Evolutionary conservation across 2,113 vertebrate species (phyloP), one percentile per base, ranked within the genome.

Genomic region (Psilopogon haemacephalus): DNA sequence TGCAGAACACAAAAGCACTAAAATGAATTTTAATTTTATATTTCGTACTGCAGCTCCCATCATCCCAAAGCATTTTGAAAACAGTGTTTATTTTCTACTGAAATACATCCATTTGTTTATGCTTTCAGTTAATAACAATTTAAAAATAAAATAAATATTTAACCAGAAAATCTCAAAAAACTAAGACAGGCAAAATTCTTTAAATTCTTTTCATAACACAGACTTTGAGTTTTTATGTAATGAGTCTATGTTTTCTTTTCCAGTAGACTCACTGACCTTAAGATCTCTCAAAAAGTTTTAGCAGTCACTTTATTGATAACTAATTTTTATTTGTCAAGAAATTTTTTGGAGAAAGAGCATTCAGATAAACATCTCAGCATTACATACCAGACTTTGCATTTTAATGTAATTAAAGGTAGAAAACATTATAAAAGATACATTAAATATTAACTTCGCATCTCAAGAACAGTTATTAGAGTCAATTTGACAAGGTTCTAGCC

Each of bases 181-280:
- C 26, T 54, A 55, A 60, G 15, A 42, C 12, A 64, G 6, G 27
- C 4, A 40, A 62, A 30, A n/a, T 9, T 55, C 4, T 67, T 65
- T 37, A 63, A 56, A 64, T 52, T 23, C 38, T 6, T 24, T 68
- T 42, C 23, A 42, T 15, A 14, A 69, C 28, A 55, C 52, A 77
- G 70, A 5, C 8, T 30, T 6, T 4, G 19, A 48, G 24, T 48
- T 35, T 68, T 56, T 32, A 38, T 35, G 28, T 56, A 67, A 35
- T 18, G 78, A 46, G 16, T n/a, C 19, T 79, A 33, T 30, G 65
- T 4, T 28, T 26, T 67, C 11, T 37, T 63, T 52, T 75, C 35
- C 58, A 73, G 70, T n/a, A 33, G 30, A 79, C 5, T 3, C 26
- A 60, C 8, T 0, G 0, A 74, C n/a, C 11, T 2, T 6, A 70